Percentiles rank a stretch among this genome's conserved stretches.
These are phyloP conservation scores for Semnornis frantzii DNA, from an alignment of 2,113 vertebrate genomes.

Conservation along the genomic window DNA sequence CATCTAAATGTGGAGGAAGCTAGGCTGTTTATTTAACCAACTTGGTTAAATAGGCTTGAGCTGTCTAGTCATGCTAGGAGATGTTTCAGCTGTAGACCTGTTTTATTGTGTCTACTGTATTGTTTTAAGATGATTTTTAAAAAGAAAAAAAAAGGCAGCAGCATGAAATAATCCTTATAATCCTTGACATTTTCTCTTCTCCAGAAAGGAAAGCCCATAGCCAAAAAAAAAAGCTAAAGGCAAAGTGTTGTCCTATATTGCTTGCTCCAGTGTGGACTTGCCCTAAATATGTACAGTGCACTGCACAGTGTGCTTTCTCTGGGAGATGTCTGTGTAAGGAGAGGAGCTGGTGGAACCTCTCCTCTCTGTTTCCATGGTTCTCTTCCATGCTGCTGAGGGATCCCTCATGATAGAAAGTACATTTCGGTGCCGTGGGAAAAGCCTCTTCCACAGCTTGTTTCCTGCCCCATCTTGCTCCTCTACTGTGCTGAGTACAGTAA, in stretches of 20 bases:
- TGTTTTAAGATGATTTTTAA: background rate
- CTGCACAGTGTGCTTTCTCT: background rate
- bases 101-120: background rate
- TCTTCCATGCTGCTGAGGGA: background rate
- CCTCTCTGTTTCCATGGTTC: constrained; percentile 29
- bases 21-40: background rate
- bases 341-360: background rate
- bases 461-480: constrained; percentile 10
- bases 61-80: background rate
- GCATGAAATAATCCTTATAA: background rate
- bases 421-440: constrained; percentile 28
- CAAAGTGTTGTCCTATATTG: constrained; percentile 13
- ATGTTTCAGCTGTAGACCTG: background rate
- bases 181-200: constrained; percentile 24
- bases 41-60: background rate
- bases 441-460: background rate
- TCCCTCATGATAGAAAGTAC: background rate
- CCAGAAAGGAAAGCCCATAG: background rate
- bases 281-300: background rate
- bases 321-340: background rate
- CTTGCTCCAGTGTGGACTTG: background rate
- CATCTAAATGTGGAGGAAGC: background rate
- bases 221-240: background rate
- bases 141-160: background rate
- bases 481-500: background rate